These are phyloP conservation scores for Epinotia bilunana DNA, from an alignment of 2,888 invertebrate genomes.

Conservation along the genomic window DNA sequence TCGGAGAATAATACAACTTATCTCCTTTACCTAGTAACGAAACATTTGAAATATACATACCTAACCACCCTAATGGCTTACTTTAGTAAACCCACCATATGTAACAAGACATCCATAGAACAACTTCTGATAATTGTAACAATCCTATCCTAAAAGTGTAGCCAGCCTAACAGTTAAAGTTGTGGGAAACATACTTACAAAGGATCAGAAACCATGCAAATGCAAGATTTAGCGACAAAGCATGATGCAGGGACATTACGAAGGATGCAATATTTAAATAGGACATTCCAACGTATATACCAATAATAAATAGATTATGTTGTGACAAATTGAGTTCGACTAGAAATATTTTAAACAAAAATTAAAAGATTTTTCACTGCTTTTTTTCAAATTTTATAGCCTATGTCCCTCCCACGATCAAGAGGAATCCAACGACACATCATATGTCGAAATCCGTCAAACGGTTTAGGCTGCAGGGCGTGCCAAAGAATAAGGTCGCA, in stretches of 20 bases:
- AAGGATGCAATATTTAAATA: constrained; percentile 31
- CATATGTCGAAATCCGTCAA: no score
- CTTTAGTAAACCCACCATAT: not conserved
- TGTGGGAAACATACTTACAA: constrained; percentile 23
- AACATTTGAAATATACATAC: no score
- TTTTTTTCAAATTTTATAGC: no score
- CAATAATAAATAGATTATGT: not conserved
- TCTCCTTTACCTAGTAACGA: no score
- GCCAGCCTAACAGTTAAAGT: not conserved
- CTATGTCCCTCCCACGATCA: no score
- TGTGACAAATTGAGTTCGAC: not conserved
- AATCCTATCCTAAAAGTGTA: not conserved
- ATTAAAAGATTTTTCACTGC: no score
- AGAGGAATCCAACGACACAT: no score
- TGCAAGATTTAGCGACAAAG: constrained; percentile 35
- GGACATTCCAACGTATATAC: constrained; percentile 12
- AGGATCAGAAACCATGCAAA: constrained; percentile 46
- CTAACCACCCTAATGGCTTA: not conserved
- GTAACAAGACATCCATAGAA: not conserved
- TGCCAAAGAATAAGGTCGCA: no score
- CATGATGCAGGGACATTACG: constrained; percentile 32
- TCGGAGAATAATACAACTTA: no score
- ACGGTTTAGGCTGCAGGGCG: no score
- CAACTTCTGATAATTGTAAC: not conserved
- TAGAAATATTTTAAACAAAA: not conserved